phyloP scores from a whole-genome alignment of 2,113 vertebrate species.

The Oncorhynchus mykiss region DNA sequence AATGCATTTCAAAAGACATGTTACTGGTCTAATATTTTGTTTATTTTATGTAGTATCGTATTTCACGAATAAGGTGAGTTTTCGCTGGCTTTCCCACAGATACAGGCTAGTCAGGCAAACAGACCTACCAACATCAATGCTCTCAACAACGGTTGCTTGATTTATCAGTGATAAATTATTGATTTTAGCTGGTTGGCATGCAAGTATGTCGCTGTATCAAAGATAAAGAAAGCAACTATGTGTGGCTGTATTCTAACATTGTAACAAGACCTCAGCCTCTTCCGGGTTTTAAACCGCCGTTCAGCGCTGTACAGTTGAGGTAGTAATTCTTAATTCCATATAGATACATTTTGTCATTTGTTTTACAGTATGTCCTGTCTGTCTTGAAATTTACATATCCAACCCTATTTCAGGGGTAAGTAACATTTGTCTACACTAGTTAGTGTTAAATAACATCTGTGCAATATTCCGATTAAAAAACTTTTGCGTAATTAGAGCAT shows the following conservation, averaged over 20 bases:
- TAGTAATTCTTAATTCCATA: background rate
- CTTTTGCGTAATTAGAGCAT: too few relatives aligned
- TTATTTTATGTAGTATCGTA: constrained; percentile 64
- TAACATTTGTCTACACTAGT: constrained; percentile 40
- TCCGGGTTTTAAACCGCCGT: background rate
- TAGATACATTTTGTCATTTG: constrained; percentile 62
- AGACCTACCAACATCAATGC: background rate
- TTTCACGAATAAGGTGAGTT: constrained; percentile 77
- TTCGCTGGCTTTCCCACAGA: background rate
- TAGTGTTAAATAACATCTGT: too few relatives aligned
- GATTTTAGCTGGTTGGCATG: too few relatives aligned
- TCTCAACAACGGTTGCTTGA: background rate
- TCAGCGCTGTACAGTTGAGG: background rate
- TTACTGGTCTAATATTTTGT: constrained; percentile 61
- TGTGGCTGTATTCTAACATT: too few relatives aligned
- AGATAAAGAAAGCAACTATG: too few relatives aligned
- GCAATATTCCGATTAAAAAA: too few relatives aligned
- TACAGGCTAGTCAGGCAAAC: background rate
- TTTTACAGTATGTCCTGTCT: constrained; percentile 93
- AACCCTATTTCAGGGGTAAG: constrained; percentile 98
- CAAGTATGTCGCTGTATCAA: too few relatives aligned
- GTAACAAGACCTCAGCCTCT: too few relatives aligned
- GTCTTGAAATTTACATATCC: constrained; percentile 95
- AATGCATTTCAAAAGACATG: constrained; percentile 63
- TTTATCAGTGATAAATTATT: background rate